Evolutionary conservation across 2,113 vertebrate species (phyloP).

Genomic region (Xyrauchen texanus): DNA sequence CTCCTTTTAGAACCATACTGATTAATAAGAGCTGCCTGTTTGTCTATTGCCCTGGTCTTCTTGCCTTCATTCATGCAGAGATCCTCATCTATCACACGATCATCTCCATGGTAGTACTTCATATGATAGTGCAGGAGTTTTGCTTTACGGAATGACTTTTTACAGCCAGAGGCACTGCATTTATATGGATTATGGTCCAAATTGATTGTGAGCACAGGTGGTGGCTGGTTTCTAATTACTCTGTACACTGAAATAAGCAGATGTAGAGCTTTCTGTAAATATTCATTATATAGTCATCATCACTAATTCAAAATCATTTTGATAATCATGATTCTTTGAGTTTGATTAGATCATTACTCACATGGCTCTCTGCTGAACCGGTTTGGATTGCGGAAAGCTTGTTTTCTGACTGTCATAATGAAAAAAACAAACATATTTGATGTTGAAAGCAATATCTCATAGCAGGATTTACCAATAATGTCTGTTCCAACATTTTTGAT

Average conservation of each 20-base stretch:
- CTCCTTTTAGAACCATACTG: conserved; percentile 83
- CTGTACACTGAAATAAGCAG: conserved; percentile 79
- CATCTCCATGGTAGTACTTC: conserved; percentile 96
- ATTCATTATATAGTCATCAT: not conserved
- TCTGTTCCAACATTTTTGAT: too few relatives aligned
- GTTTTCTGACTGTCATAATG: conserved; percentile 69
- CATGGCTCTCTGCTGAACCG: conserved; percentile 81
- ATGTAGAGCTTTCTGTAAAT: not conserved
- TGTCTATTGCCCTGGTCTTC: conserved; percentile 85
- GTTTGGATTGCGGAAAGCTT: conserved; percentile 79
- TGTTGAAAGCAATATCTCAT: too few relatives aligned
- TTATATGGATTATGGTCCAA: conserved; percentile 93
- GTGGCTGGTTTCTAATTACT: conserved; percentile 83
- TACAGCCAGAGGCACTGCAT: conserved; percentile 89
- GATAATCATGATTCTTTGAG: not conserved
- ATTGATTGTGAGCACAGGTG: conserved; percentile 80
- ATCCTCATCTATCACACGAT: conserved; percentile 80
- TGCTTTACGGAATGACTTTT: conserved; percentile 94
- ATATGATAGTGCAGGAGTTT: conserved; percentile 96
- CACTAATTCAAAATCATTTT: not conserved
- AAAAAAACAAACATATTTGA: conserved; percentile 13
- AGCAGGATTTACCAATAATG: not conserved
- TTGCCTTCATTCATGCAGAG: conserved; percentile 79
- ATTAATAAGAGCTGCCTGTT: conserved; percentile 61
- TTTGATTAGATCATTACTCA: conserved; percentile 59